phyloP scores from a whole-genome alignment of 2,888 invertebrate species.

The Phrixothrix hirtus region DNA sequence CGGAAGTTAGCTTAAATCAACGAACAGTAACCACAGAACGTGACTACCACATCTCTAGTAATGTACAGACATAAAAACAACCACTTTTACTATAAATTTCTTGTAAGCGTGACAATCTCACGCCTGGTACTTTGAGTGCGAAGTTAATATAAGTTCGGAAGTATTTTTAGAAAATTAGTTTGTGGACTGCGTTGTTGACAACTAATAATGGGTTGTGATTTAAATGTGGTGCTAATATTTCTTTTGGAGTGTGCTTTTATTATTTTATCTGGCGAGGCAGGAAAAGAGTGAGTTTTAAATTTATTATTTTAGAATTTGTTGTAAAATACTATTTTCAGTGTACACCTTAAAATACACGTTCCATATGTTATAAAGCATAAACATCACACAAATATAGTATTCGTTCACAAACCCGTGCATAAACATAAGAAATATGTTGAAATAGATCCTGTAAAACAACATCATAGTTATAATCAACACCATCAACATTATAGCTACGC shows the following conservation, averaged over 20 bases:
- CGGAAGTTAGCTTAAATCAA: neutral
- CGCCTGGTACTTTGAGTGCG: neutral
- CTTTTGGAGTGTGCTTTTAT: slow-evolving; percentile 1
- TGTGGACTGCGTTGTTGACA: neutral
- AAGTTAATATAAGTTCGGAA: neutral
- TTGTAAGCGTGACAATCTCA: neutral
- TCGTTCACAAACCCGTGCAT: slow-evolving; percentile 57
- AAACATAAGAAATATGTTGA: neutral
- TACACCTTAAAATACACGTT: slow-evolving; percentile 63
- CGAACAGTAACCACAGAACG: neutral
- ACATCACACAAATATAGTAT: slow-evolving; percentile 64
- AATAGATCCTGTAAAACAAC: neutral
- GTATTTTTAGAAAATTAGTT: neutral
- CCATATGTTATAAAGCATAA: slow-evolving; percentile 65
- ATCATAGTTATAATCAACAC: slow-evolving; percentile 1
- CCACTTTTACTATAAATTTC: neutral
- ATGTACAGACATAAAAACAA: neutral
- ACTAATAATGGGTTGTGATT: neutral
- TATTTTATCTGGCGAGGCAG: neutral
- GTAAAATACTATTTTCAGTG: slow-evolving; percentile 51
- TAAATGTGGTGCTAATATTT: neutral
- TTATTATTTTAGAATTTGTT: neutral
- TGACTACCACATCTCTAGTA: neutral
- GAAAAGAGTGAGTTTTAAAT: slow-evolving; percentile 6
- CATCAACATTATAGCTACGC: neutral